These are phyloP conservation scores for Diplosoma virens DNA, from an alignment of 23 tunicate genomes.

Conservation along the genomic window DNA sequence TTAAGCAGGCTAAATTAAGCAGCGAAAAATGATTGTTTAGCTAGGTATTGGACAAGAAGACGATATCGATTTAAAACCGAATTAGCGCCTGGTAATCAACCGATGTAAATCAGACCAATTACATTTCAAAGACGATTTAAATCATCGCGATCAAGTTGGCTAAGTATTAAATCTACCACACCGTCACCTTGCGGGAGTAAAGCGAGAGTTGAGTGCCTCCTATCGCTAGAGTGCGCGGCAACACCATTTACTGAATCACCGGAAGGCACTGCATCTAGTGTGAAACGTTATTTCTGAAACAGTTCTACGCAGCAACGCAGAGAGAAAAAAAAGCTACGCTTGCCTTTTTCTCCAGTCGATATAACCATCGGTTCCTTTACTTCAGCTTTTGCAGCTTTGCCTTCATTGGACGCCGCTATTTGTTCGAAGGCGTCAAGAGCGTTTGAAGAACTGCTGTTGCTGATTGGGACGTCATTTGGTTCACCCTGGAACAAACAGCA, in stretches of 20 bases:
- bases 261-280: not conserved
- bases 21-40: too few relatives aligned
- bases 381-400: conserved; percentile 3
- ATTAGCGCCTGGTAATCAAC: too few relatives aligned
- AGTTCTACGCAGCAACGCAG: not conserved
- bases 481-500: conserved; percentile 20
- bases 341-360: conserved; percentile 72
- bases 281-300: not conserved
- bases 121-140: too few relatives aligned
- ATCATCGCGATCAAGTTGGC: too few relatives aligned
- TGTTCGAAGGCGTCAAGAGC: conserved; percentile 74
- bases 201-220: conserved; percentile 35
- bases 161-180: not conserved
- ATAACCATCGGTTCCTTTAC: conserved; percentile 56
- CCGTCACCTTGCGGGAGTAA: conserved; percentile 34
- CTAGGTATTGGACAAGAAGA: too few relatives aligned
- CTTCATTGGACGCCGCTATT: conserved; percentile 51
- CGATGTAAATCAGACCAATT: too few relatives aligned
- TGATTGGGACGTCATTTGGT: conserved; percentile 19
- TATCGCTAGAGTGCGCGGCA: not conserved
- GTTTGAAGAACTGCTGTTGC: conserved; percentile 45
- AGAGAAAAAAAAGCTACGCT: not conserved
- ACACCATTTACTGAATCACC: not conserved
- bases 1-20: too few relatives aligned
- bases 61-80: too few relatives aligned